Evolutionary conservation across 2,888 invertebrate species (phyloP).

Genomic region (Drosophila mimetica): DNA sequence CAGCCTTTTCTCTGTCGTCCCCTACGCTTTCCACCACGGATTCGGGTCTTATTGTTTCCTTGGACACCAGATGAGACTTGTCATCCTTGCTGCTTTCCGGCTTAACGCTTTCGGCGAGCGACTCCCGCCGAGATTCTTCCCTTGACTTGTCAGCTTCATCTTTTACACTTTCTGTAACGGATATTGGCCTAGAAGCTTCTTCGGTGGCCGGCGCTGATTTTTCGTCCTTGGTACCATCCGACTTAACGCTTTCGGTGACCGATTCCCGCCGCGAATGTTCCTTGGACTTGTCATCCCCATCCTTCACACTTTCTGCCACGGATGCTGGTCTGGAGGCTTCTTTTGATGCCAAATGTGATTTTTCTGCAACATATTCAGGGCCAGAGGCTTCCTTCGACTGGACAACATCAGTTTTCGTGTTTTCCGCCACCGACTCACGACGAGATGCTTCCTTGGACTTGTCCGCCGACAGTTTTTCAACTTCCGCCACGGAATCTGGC

Average conservation of each 20-base stretch:
- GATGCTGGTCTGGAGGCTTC: slow-evolving; percentile 43
- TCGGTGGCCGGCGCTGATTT: slow-evolving; percentile 34
- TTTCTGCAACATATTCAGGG: slow-evolving; percentile 25
- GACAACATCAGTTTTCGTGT: slow-evolving; percentile 16
- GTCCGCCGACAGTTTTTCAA: slow-evolving; percentile 13
- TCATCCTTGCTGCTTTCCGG: slow-evolving; percentile 33
- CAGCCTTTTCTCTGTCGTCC: too few species aligned
- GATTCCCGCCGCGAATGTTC: slow-evolving; percentile 72
- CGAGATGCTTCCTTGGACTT: slow-evolving; percentile 38
- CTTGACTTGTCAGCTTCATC: slow-evolving; percentile 28
- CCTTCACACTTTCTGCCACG: slow-evolving; percentile 29
- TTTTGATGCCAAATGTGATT: slow-evolving; percentile 25
- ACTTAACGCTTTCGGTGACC: slow-evolving; percentile 14
- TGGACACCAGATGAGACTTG: slow-evolving; percentile 8
- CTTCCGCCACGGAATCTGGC: slow-evolving; percentile 23
- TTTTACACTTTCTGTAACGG: slow-evolving; percentile 32
- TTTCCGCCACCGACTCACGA: slow-evolving; percentile 28
- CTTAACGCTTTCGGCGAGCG: slow-evolving; percentile 27
- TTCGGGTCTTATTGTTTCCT: slow-evolving; percentile 25
- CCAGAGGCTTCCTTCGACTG: slow-evolving; percentile 35
- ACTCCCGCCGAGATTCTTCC: slow-evolving; percentile 62
- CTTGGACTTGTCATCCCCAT: slow-evolving; percentile 38
- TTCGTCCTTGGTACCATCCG: slow-evolving; percentile 28
- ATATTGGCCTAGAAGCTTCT: slow-evolving; percentile 37
- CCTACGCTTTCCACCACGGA: slow-evolving; percentile 38